These are phyloP conservation scores for Nysson spinosus DNA, from an alignment of 2,888 invertebrate genomes.

Conservation along the genomic window DNA sequence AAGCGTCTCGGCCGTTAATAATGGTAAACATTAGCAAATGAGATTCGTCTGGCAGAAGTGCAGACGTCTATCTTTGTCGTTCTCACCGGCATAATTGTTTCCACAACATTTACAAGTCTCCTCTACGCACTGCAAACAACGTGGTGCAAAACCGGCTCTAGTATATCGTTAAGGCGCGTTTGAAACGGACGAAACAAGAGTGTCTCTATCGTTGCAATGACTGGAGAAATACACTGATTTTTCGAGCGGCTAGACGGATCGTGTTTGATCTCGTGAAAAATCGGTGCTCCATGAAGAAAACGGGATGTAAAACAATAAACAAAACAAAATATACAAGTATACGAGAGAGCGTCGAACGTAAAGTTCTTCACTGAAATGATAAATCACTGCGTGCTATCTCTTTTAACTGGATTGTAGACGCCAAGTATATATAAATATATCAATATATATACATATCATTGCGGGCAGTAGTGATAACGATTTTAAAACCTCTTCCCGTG, in stretches of 20 bases:
- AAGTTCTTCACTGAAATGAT: conserved; percentile 3
- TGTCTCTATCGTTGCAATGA: not conserved
- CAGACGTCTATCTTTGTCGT: conserved; percentile 33
- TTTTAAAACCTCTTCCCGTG: not conserved
- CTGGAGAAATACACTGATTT: not conserved
- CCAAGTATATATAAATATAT: too few relatives aligned
- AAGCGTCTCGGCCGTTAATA: too few relatives aligned
- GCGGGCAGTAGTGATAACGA: conserved; percentile 12
- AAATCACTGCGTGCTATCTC: conserved; percentile 2
- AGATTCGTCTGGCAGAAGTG: conserved; percentile 14
- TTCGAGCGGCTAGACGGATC: not conserved
- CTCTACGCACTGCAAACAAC: conserved; percentile 72
- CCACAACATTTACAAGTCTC: conserved; percentile 49
- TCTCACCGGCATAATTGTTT: conserved; percentile 37
- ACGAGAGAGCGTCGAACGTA: conserved; percentile 25
- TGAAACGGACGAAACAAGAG: not conserved
- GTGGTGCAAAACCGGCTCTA: conserved; percentile 73
- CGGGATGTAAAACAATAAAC: conserved; percentile 12
- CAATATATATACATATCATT: not conserved
- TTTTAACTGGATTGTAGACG: too few relatives aligned
- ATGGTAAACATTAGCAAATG: not conserved
- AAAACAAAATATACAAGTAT: too few relatives aligned
- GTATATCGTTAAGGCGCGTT: conserved; percentile 16
- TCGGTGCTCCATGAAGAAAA: not conserved
- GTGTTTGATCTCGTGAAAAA: not conserved